Evolutionary conservation across 2,888 invertebrate species (phyloP), one percentile per base, ranked within the genome.

Genomic region (Xestia xanthographa): DNA sequence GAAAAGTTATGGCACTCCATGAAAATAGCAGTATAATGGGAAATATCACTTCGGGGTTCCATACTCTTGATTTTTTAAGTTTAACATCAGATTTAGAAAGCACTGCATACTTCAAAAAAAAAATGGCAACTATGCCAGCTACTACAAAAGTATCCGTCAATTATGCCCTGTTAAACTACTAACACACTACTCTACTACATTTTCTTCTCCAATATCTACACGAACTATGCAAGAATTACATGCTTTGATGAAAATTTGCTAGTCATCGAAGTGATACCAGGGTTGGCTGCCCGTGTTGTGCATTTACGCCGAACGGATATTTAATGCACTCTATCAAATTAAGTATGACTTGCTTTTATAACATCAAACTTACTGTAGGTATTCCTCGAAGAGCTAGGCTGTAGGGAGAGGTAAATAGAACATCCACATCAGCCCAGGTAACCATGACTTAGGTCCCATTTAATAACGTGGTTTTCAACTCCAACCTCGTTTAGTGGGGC

Each of bases 211-310:
- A 45, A 26, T 26, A 56, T 26, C 6, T 8, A 26, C 26, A 56
- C 20, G 22, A 34, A n/a, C 4, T n/a, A 34, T 8, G 38, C 17
- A 41, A 41, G 22, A 41, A 41, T 26, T 50, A 11, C 41, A 22
- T 6, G 22, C 14, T 41, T 17, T 17, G 14, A 45, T 48, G 20
- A 48, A 38, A n/a, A 71, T 6, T 11, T 20, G 38, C 72, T 26
- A 72, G 69, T 69, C 69, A 50, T 4, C 26, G 17, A 48, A 26
- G 22, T 69, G 38, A 68, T 72, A 41, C 22, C 38, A 2, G 8
- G 69, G 41, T 69, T 50, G 26, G 22, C 26, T 69, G 69, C 26
- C 9, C 17, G 22, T 22, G 9, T 17, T 22, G 26, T 14, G 5
- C 45, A 14, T 9, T 26, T 20, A 45, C 22, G 8, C 38, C 11